Evolutionary conservation across 2,888 invertebrate genomes (phyloP).

Genomic region (Mystacides longicornis): DNA sequence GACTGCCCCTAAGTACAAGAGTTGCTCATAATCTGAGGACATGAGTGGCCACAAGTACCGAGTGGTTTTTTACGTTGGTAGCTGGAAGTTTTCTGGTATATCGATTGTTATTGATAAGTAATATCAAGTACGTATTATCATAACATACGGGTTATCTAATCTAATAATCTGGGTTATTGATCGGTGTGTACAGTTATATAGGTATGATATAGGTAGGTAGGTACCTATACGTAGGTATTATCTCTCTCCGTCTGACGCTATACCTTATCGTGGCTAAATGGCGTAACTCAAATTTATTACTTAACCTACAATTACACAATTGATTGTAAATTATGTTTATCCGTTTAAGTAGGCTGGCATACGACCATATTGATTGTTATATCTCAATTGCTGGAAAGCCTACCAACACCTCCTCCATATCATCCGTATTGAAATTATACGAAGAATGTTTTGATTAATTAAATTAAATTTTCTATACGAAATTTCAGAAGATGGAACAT

Average conservation of each 20-base stretch:
- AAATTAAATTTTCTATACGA: no score
- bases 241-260: not conserved
- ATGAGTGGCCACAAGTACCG: not conserved
- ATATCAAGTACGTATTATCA: no score
- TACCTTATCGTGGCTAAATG: not conserved
- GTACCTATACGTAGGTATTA: not conserved
- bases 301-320: conserved; percentile 1
- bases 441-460: no score
- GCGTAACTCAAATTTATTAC: conserved; percentile 1
- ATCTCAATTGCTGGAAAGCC: no score
- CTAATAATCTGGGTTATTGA: conserved; percentile 1
- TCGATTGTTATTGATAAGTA: not conserved
- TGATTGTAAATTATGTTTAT: no score
- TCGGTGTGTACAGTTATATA: not conserved
- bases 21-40: no score
- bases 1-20: no score
- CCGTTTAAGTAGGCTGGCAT: no score
- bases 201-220: not conserved
- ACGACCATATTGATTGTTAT: no score
- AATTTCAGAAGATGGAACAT: no score
- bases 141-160: not conserved
- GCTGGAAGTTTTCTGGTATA: not conserved
- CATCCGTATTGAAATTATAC: no score
- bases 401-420: no score
- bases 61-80: not conserved